Base-by-base conservation (phyloP, 2,888 invertebrate species). In the Hesperia comma region DNA sequence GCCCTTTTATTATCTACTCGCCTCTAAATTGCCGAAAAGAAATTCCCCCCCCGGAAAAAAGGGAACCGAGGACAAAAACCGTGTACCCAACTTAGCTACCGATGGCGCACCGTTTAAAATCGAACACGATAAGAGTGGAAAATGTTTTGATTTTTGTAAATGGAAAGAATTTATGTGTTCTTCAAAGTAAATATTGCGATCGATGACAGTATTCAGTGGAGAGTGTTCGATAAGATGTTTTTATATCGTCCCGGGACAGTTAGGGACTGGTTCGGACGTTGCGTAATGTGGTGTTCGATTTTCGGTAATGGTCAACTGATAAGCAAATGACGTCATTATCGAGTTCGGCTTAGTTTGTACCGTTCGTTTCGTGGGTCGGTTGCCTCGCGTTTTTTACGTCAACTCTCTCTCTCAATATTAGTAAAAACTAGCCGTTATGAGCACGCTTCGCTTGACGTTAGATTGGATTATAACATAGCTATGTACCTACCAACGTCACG, bases 1-100 rank as follows among this genome's bases (percentile, higher is more conserved):
- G 92, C 91, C 93, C 90, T 92, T 93, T 93, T 93, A 93, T 93
- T 93, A 93, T 93, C 92, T 90, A 81, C 88, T 88, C 85, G 88
- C 84, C 87, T 92, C 84, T 90, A 90, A 93, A 93, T 93, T 93
- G 89, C 89, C 88, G 82, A 92, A 92, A 90, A 91, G 88, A 90
- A 93, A 89, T 89, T 88, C 85, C 83, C 82, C 82, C 85, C 85
- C 81, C 81, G 79, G 82, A 84, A 88, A 87, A 89, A 90, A 86
- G 86, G 88, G 87, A 84, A 84, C 82, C 71, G 84, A 83, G 88
- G 86, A 88, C 86, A 88, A 88, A 81, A 90, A 89, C 88, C 88
- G 85, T 86, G 88, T 85, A 86, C 84, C 85, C 83, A 80, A 86
- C 85, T 86, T 80, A 84, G 87, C 86, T 87, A 86, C 88, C 89